Evolutionary conservation across 2,888 invertebrate species (phyloP).

Genomic region (Eupeodes luniger): DNA sequence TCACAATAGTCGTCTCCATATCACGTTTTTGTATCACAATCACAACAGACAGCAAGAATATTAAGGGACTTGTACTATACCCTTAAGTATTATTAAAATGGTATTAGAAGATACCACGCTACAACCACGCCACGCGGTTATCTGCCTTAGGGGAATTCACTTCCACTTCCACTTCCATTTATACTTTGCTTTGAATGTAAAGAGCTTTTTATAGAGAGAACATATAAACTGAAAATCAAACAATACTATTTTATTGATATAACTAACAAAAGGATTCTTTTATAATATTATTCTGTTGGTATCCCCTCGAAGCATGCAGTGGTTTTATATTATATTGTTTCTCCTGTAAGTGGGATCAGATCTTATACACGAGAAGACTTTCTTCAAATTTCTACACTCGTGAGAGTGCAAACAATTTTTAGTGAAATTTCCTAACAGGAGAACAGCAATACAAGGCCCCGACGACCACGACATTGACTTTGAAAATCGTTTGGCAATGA

Average conservation of each 20-base stretch:
- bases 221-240: not conserved
- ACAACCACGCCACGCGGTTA: not conserved
- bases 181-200: not conserved
- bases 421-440: slow-evolving; percentile 85
- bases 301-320: slow-evolving; percentile 22
- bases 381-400: slow-evolving; percentile 80
- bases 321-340: slow-evolving; percentile 15
- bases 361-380: slow-evolving; percentile 55
- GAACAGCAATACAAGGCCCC: slow-evolving; percentile 82
- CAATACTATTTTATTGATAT: not conserved
- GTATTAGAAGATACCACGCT: slow-evolving; percentile 35
- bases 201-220: not conserved
- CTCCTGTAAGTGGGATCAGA: slow-evolving; percentile 55
- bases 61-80: slow-evolving; percentile 18
- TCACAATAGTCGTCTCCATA: slow-evolving; percentile 10
- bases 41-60: not conserved
- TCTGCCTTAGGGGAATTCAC: slow-evolving; percentile 19
- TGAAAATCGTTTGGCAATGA: slow-evolving; percentile 82
- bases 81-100: too few relatives aligned
- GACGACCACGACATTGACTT: slow-evolving; percentile 80
- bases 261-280: not conserved
- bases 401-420: slow-evolving; percentile 85
- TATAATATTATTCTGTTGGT: not conserved
- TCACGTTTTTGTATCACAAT: not conserved
- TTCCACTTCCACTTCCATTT: not conserved